A percentile compares a stretch with the other conserved stretches of the same genome.
These are phyloP conservation scores for Xiphophorus birchmanni DNA, from an alignment of 2,797 vertebrate species.

Conservation along the genomic window DNA sequence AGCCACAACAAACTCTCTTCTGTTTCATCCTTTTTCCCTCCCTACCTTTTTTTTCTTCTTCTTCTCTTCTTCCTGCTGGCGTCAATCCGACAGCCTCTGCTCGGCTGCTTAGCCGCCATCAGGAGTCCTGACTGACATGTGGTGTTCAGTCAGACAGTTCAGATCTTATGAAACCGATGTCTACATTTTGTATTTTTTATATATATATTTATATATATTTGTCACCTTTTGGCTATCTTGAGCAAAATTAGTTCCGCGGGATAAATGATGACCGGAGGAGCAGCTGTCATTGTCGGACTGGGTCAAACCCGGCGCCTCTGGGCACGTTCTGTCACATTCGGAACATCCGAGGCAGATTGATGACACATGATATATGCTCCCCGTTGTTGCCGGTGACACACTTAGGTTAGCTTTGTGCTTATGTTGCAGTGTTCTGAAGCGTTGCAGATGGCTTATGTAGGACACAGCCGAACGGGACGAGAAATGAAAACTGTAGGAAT, in stretches of 20 bases:
- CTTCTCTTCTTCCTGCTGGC: slow-evolving; percentile 16
- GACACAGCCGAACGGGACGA: slow-evolving; percentile 32
- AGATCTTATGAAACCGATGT: slow-evolving; percentile 16
- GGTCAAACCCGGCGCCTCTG: slow-evolving; percentile 44
- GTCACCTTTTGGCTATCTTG: slow-evolving; percentile 37
- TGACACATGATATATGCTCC: slow-evolving; percentile 42
- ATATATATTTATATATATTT: slow-evolving; percentile 3
- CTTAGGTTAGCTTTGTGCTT: slow-evolving; percentile 49
- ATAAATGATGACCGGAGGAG: slow-evolving; percentile 41
- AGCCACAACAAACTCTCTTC: slow-evolving; percentile 70
- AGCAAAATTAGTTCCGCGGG: slow-evolving; percentile 5
- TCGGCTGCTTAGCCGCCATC: slow-evolving; percentile 44
- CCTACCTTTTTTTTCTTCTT: slow-evolving; percentile 10
- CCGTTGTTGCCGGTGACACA: slow-evolving; percentile 41
- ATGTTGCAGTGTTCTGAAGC: slow-evolving; percentile 52
- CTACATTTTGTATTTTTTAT: slow-evolving; percentile 5
- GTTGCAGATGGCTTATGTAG: slow-evolving; percentile 58
- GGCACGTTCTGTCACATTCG: slow-evolving; percentile 44
- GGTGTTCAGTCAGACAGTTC: slow-evolving; percentile 28
- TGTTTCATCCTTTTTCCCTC: slow-evolving; percentile 51
- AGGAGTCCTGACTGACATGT: slow-evolving; percentile 45
- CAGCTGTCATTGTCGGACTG: slow-evolving; percentile 30
- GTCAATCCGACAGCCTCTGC: slow-evolving; percentile 28
- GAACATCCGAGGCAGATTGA: slow-evolving; percentile 48
- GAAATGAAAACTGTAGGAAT: slow-evolving; percentile 22